These are phyloP conservation scores for Urocitellus parryii DNA, from an alignment of 2,113 vertebrate genomes.

Conservation along the genomic window DNA sequence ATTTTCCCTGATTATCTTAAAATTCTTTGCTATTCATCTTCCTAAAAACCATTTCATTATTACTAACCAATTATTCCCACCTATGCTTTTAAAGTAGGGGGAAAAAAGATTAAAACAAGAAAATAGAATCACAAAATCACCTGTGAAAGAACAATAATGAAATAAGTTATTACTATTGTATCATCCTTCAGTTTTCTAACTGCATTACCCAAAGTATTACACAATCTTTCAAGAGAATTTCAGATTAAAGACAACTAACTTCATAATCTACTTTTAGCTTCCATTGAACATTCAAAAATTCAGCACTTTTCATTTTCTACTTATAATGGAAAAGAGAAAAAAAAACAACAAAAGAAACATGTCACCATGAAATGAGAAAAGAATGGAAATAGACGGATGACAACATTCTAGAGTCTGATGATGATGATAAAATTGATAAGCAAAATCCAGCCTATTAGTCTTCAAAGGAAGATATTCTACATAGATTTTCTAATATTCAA, in stretches of 20 bases:
- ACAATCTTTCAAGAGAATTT: conserved; percentile 38
- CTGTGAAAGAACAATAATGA: not conserved
- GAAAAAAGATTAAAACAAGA: not conserved
- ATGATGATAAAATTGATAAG: not conserved
- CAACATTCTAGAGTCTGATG: not conserved
- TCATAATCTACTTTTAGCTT: not conserved
- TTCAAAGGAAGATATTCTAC: not conserved
- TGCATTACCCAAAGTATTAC: not conserved
- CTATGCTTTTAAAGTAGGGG: not conserved
- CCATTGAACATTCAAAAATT: not conserved
- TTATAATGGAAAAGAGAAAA: conserved; percentile 17
- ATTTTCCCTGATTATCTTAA: conserved; percentile 6
- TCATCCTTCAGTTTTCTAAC: not conserved
- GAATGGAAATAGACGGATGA: not conserved
- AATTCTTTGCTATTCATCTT: not conserved
- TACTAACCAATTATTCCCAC: conserved; percentile 5
- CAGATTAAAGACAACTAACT: not conserved
- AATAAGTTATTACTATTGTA: not conserved
- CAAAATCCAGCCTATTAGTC: not conserved
- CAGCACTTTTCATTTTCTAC: conserved; percentile 3
- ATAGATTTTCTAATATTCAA: not conserved
- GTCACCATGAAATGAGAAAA: not conserved
- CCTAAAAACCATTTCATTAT: conserved; percentile 26
- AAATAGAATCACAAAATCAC: not conserved
- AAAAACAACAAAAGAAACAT: not conserved